Conservation (phyloP, 2,797 vertebrate species). For the Galagoides demidoff region DNA sequence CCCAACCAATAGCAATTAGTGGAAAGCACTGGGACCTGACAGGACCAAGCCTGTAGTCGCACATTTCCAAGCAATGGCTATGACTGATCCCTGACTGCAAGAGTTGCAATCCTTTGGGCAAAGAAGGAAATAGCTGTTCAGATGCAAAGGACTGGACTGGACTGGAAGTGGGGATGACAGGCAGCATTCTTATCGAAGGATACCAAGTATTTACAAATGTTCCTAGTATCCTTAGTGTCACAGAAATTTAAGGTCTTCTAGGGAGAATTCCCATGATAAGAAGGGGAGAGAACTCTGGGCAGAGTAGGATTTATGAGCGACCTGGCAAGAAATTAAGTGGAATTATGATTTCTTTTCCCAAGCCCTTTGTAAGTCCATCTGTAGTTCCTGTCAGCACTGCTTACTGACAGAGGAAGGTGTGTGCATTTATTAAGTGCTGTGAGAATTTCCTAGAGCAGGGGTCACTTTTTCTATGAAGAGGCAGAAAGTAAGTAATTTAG, state of each 20-base stretch:
- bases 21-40: neutral
- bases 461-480: neutral
- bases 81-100: neutral
- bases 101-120: neutral
- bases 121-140: neutral
- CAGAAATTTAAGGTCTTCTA: neutral
- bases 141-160: neutral
- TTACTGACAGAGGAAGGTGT: neutral
- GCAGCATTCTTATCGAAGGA: neutral
- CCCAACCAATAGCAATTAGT: neutral
- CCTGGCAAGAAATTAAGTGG: neutral
- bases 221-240: neutral
- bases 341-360: neutral
- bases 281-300: neutral
- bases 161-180: neutral
- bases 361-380: neutral
- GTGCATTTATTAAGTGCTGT: neutral
- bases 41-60: rapidly evolving
- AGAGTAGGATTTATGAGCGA: neutral
- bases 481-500: neutral
- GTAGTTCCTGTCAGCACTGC: neutral
- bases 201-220: neutral
- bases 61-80: neutral
- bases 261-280: neutral
- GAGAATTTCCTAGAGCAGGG: neutral